Evolutionary conservation across 2,888 invertebrate genomes (phyloP).

Genomic region (Anodontia alba): DNA sequence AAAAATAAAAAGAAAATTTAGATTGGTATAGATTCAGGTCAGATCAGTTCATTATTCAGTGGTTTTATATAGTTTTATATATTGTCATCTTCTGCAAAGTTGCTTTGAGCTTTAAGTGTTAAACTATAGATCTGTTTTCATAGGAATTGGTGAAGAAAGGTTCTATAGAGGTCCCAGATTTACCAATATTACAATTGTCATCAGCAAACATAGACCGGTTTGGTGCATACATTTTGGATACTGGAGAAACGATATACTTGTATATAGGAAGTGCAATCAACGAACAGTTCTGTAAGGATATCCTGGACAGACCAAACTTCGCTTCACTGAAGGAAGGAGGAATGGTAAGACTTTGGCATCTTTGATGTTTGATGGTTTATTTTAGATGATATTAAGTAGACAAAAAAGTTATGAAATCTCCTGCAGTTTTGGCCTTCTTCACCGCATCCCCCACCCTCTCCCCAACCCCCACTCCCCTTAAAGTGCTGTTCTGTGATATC

Average conservation of each 20-base stretch:
- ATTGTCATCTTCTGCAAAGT: too few species aligned
- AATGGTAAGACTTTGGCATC: conserved; percentile 76
- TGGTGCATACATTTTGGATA: conserved; percentile 96
- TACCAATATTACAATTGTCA: conserved; percentile 93
- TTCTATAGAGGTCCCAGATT: conserved; percentile 85
- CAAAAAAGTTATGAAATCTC: too few species aligned
- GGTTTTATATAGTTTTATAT: too few species aligned
- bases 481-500: too few species aligned
- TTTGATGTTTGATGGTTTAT: too few species aligned
- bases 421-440: too few species aligned
- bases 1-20: too few species aligned
- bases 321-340: conserved; percentile 78
- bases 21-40: too few species aligned
- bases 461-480: too few species aligned
- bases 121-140: neutral
- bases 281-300: conserved; percentile 90
- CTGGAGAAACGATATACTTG: conserved; percentile 92
- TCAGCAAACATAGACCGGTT: conserved; percentile 90
- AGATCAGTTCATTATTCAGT: too few species aligned
- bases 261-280: conserved; percentile 93
- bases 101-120: too few species aligned
- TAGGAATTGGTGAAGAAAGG: conserved; percentile 82
- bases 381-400: too few species aligned
- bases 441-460: neutral
- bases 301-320: conserved; percentile 88